Base-by-base conservation (phyloP, 1,140 invertebrate species). In the Drosophila ercepeae region DNA sequence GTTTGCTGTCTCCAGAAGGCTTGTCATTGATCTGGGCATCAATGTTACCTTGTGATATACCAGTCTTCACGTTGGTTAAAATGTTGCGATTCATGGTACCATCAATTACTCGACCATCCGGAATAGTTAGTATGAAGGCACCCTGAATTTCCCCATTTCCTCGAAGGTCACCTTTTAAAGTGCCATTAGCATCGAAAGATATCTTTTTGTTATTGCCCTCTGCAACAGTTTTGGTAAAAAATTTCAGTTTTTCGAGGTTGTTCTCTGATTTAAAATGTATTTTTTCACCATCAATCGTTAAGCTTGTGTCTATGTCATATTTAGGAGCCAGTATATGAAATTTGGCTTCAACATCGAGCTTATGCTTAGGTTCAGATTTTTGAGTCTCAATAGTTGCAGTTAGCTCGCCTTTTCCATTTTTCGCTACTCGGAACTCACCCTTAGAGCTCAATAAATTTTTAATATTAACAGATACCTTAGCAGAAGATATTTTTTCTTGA, bases 251-350 rank as follows among this genome's bases (percentile, higher is more conserved):
- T 0, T 93, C 93, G 0, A 93, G 57, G 44, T 93, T 93, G 32
- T 93, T 94, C 23, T 93, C 92, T 0, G 95, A 95, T n/a, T 92
- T 92, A 0, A 91, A 11, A 18, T 76, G 60, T 1, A 96, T 65
- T 68, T 94, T 94, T 45, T 94, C 93, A n/a, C 93, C 94, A 81
- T 96, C 93, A 6, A 94, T 93, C 46, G 92, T 93, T 1, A 96
- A 14, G 25, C 93, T 94, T 0, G 94, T 58, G 18, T 94, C 93
- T 0, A 93, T 92, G 32, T 93, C 93, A 70, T 93, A 94, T 7
- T 91, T 91, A 0, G 93, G 93, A 1, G 93, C 91, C 19, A 92
- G 91, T 0, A 93, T 92, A 0, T 92, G 91, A 54, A 95, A 93
- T 3, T 92, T 93, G 0, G 94, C 74, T 3, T 94, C 93, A 8